phyloP scores from a whole-genome alignment of 2,113 vertebrate genomes.

The Charina bottae region DNA sequence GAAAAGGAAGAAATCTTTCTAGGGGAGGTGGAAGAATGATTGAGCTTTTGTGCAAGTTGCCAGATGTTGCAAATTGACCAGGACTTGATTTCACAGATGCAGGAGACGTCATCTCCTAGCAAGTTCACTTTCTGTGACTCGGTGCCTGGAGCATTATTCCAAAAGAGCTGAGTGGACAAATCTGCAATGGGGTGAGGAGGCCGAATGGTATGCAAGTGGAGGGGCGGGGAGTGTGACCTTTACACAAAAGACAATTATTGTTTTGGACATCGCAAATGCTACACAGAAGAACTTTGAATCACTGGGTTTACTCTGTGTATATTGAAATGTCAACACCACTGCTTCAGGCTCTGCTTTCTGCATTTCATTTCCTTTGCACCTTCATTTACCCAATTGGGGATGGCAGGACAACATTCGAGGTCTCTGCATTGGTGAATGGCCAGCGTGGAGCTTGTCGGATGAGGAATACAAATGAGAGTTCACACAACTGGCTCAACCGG shows the following conservation, averaged over 20 bases:
- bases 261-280: background rate
- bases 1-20: background rate
- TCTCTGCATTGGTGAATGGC: background rate
- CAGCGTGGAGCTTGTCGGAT: background rate
- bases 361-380: background rate
- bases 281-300: background rate
- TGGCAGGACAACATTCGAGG: background rate
- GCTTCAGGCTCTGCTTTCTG: background rate
- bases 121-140: background rate
- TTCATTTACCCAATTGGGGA: background rate
- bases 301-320: background rate
- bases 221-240: background rate
- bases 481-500: background rate
- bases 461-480: background rate
- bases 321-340: background rate
- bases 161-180: background rate
- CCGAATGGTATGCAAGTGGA: background rate
- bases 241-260: background rate
- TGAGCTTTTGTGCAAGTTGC: background rate
- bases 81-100: background rate
- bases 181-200: background rate
- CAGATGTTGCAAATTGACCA: background rate
- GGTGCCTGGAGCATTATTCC: background rate
- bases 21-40: background rate
- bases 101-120: background rate